Percentiles rank a stretch among this genome's conserved stretches.
phyloP scores from a whole-genome alignment of 2,113 vertebrate species.

The Gallinago paraguaiae region DNA sequence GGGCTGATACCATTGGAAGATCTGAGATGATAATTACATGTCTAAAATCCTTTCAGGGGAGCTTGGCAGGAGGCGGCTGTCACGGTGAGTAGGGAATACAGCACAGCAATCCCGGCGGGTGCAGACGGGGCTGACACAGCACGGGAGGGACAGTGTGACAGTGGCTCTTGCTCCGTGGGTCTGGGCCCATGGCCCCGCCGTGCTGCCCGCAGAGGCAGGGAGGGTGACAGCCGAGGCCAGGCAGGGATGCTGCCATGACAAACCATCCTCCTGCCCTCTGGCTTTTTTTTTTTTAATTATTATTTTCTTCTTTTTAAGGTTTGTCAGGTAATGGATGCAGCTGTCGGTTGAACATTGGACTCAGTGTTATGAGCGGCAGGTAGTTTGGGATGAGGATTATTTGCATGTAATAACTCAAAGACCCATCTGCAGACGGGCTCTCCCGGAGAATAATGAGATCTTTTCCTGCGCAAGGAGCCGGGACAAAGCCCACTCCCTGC shows the following conservation, averaged over 20 bases:
- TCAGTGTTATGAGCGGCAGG: neutral
- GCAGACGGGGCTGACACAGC: neutral
- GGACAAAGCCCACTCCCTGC: neutral
- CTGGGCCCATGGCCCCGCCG: neutral
- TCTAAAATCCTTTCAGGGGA: neutral
- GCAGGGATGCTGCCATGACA: neutral
- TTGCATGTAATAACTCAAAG: neutral
- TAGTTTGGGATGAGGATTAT: neutral
- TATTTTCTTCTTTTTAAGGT: neutral
- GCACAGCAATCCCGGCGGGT: neutral
- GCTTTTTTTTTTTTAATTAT: neutral
- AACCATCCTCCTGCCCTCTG: neutral
- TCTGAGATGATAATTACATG: neutral
- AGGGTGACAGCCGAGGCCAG: neutral
- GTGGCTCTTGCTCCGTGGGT: fast-evolving
- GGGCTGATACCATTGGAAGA: neutral
- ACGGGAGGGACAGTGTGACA: neutral
- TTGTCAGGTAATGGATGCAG: neutral
- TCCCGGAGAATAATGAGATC: neutral
- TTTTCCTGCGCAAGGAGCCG: neutral
- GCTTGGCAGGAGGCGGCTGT: neutral
- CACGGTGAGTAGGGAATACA: neutral
- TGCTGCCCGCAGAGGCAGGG: neutral
- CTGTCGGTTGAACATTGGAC: neutral
- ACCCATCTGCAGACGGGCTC: neutral